Conservation (phyloP, 2,888 invertebrate genomes). For the Sclerodermus sp. region DNA sequence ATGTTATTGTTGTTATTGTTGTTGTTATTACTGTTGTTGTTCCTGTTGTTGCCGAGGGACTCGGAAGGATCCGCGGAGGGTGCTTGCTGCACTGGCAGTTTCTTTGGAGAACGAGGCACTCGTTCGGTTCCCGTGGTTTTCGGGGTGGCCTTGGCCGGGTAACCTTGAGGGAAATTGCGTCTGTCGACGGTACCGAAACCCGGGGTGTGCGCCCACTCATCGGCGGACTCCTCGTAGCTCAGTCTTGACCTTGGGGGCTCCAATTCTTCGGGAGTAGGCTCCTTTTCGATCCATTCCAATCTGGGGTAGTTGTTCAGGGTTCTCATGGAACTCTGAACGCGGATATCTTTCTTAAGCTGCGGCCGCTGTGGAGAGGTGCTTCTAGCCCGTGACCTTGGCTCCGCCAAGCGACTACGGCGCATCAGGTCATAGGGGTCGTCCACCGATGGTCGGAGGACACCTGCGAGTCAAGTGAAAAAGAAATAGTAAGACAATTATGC, state of each 20-base stretch:
- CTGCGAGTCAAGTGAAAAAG: constrained; percentile 22
- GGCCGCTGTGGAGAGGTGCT: constrained; percentile 54
- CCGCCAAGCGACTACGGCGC: constrained; percentile 74
- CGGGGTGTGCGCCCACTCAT: constrained; percentile 9
- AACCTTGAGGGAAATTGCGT: neutral
- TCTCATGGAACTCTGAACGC: constrained; percentile 58
- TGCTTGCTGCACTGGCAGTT: neutral
- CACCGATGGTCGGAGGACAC: constrained; percentile 45
- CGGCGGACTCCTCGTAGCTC: no score
- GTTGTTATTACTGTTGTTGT: neutral
- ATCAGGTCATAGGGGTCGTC: constrained; percentile 79
- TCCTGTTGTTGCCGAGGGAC: no score
- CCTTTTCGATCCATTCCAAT: constrained; percentile 48
- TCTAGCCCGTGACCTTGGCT: constrained; percentile 61
- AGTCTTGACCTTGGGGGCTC: no score
- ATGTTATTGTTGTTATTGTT: neutral
- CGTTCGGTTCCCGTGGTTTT: no score
- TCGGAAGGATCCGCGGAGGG: no score
- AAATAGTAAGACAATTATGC: neutral
- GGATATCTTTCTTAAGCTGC: constrained; percentile 43
- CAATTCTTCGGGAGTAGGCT: no score
- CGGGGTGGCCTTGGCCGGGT: no score
- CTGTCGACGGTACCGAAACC: neutral
- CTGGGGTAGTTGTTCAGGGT: constrained; percentile 36
- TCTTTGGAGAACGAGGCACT: neutral